phyloP scores from a whole-genome alignment of 2,888 invertebrate genomes.

The Ceraclea dissimilis region DNA sequence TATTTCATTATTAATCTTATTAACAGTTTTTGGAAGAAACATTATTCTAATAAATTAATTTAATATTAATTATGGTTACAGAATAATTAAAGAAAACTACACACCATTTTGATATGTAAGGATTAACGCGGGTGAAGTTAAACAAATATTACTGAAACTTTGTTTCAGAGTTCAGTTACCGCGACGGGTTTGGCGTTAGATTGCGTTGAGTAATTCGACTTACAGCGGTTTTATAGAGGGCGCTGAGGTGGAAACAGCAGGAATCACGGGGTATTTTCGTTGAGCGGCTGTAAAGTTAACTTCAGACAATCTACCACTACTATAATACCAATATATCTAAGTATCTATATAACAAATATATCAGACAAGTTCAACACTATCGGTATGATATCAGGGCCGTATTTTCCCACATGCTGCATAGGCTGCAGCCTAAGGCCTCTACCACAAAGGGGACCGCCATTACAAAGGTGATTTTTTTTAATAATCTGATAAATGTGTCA shows the following conservation, averaged over 20 bases:
- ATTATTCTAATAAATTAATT: neutral
- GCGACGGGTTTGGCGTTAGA: neutral
- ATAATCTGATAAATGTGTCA: no score
- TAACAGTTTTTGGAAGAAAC: neutral
- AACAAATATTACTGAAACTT: neutral
- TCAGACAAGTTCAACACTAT: no score
- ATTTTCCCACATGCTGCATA: no score
- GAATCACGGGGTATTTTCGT: slow-evolving; percentile 13
- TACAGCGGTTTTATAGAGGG: slow-evolving; percentile 4
- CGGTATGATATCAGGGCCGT: no score
- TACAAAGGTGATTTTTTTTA: no score
- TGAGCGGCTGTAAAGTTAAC: neutral
- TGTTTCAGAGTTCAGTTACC: no score
- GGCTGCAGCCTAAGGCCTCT: no score
- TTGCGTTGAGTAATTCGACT: neutral
- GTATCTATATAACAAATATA: no score
- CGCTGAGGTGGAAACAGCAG: slow-evolving; percentile 11
- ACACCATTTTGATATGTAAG: slow-evolving; percentile 15
- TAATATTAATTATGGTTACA: neutral
- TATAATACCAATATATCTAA: no score
- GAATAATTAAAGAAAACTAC: neutral
- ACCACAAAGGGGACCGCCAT: no score
- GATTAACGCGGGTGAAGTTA: slow-evolving; percentile 8
- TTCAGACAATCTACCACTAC: no score
- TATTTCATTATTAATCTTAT: no score